These are phyloP conservation scores for Penaeus monodon DNA, from an alignment of 2,888 invertebrate species.

Conservation along the genomic window DNA sequence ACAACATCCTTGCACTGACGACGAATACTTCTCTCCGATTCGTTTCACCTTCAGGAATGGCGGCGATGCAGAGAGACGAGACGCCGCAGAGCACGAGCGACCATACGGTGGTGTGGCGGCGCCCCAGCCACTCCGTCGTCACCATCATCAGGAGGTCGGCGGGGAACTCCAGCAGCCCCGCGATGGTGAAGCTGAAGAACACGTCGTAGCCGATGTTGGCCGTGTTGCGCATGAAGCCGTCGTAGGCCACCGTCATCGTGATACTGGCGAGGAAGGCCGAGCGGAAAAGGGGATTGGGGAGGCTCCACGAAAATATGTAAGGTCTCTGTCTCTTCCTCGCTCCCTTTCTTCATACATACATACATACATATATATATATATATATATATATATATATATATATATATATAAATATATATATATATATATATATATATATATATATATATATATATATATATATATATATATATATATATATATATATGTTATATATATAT, in stretches of 20 bases:
- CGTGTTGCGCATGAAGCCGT: conserved; percentile 89
- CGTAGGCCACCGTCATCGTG: conserved; percentile 83
- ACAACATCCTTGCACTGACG: not conserved
- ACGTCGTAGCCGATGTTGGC: conserved; percentile 75
- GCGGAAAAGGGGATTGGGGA: too few species aligned
- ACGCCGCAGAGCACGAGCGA: conserved; percentile 43
- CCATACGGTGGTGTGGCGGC: conserved; percentile 53
- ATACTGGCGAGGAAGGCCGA: conserved; percentile 7
- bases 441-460: too few species aligned
- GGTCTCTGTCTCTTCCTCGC: too few species aligned
- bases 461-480: too few species aligned
- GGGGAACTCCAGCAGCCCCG: conserved; percentile 55
- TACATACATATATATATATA: too few species aligned
- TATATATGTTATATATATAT: too few species aligned
- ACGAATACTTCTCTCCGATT: too few species aligned
- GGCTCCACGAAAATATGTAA: too few species aligned
- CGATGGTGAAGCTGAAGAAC: conserved; percentile 52
- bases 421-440: too few species aligned
- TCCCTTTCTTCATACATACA: too few species aligned
- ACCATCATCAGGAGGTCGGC: conserved; percentile 55
- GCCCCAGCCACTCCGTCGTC: conserved; percentile 49
- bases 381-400: too few species aligned
- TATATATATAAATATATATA: too few species aligned
- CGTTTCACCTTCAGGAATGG: conserved; percentile 28
- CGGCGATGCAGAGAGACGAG: conserved; percentile 21